Conservation (phyloP, 2,888 invertebrate genomes). For the Acleris literana region DNA sequence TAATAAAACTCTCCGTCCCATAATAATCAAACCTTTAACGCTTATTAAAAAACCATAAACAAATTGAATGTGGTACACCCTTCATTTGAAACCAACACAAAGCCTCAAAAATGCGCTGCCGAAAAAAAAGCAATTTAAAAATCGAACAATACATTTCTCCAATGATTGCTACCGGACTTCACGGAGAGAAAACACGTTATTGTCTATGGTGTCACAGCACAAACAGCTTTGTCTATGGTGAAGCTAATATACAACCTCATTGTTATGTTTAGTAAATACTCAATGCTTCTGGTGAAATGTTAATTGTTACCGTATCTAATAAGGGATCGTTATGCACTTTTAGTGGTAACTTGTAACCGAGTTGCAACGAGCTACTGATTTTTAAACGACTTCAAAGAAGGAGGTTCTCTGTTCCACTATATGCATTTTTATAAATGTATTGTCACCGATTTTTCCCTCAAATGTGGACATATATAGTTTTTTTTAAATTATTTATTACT, state of each 20-base stretch:
- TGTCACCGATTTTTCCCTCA: too few species aligned
- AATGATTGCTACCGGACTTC: slow-evolving; percentile 34
- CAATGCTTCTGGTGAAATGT: slow-evolving; percentile 28
- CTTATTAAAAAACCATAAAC: slow-evolving; percentile 29
- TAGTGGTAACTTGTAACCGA: background rate
- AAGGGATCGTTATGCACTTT: slow-evolving; percentile 5
- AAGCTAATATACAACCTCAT: slow-evolving; percentile 25
- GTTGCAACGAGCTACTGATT: background rate
- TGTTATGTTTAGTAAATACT: slow-evolving; percentile 19
- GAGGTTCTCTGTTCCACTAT: too few species aligned
- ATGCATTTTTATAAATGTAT: too few species aligned
- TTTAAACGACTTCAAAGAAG: too few species aligned
- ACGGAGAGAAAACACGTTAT: slow-evolving; percentile 9
- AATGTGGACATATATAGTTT: too few species aligned
- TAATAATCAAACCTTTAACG: background rate
- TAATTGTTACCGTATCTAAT: slow-evolving; percentile 27
- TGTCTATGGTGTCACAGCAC: slow-evolving; percentile 24
- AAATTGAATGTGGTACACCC: slow-evolving; percentile 30
- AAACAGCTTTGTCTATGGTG: slow-evolving; percentile 26
- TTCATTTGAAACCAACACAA: slow-evolving; percentile 24
- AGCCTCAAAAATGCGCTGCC: slow-evolving; percentile 1
- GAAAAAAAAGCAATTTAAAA: slow-evolving; percentile 13
- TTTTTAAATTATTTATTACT: too few species aligned
- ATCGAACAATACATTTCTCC: slow-evolving; percentile 13
- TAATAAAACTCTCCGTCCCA: too few species aligned